phyloP scores from a whole-genome alignment of 2,113 vertebrate genomes.

The Sphaerodactylus townsendi region DNA sequence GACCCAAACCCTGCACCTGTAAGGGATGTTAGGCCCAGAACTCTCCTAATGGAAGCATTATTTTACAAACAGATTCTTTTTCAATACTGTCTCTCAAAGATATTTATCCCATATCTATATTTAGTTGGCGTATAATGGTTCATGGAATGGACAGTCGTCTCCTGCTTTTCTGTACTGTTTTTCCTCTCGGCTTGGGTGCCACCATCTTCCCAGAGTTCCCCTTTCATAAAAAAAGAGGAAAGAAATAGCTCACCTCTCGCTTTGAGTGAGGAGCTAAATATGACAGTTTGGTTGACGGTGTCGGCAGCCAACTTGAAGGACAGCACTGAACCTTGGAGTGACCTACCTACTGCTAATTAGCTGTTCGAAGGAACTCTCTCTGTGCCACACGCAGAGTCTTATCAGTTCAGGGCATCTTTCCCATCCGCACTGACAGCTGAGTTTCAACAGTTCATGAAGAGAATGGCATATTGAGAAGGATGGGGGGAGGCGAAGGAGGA shows the following conservation, averaged over 20 bases:
- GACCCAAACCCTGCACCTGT: too few relatives aligned
- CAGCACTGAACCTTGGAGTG: slow-evolving; percentile 78
- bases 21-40: too few relatives aligned
- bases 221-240: too few relatives aligned
- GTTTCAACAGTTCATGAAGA: slow-evolving; percentile 56
- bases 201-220: slow-evolving; percentile 46
- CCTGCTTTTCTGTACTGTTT: slow-evolving; percentile 15
- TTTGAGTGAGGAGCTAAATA: slow-evolving; percentile 78
- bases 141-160: slow-evolving; percentile 5
- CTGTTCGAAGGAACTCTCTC: slow-evolving; percentile 79
- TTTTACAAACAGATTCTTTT: too few relatives aligned
- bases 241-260: slow-evolving; percentile 70
- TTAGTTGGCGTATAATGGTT: not conserved
- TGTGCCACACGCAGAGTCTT: slow-evolving; percentile 79
- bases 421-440: slow-evolving; percentile 71
- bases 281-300: slow-evolving; percentile 86
- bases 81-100: too few relatives aligned
- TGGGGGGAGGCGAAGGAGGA: slow-evolving; percentile 16
- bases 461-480: slow-evolving; percentile 28
- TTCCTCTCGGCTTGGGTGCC: slow-evolving; percentile 13
- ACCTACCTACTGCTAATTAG: slow-evolving; percentile 86
- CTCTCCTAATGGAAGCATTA: too few relatives aligned
- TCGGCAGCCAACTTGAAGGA: slow-evolving; percentile 84
- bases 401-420: slow-evolving; percentile 78
- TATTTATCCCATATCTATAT: too few relatives aligned